Percentiles rank a stretch among this genome's conserved stretches.
phyloP scores from a whole-genome alignment of 2,888 invertebrate species.

The Palloptera scutellata region DNA sequence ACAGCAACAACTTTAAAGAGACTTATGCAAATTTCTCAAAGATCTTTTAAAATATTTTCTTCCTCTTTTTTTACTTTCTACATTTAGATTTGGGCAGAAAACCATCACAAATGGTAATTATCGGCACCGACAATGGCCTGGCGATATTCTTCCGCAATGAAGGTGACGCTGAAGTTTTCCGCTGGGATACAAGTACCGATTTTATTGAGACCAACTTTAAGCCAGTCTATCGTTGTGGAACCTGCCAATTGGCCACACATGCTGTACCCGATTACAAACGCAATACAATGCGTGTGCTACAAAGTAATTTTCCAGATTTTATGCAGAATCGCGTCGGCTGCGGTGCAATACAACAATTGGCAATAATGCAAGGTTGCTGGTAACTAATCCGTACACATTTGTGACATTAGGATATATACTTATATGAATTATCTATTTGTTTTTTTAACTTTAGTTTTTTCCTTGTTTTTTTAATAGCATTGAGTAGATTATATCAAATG shows the following conservation, averaged over 20 bases:
- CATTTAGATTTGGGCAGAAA: constrained; percentile 68
- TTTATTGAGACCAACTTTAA: constrained; percentile 66
- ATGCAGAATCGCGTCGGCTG: constrained; percentile 71
- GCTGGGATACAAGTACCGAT: constrained; percentile 68
- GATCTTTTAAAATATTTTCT: neutral
- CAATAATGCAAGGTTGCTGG: constrained; percentile 61
- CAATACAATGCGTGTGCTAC: constrained; percentile 69
- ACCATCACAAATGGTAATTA: constrained; percentile 68
- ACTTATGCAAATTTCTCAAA: neutral
- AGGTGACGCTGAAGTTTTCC: constrained; percentile 68
- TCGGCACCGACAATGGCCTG: constrained; percentile 71
- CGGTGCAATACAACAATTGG: constrained; percentile 68
- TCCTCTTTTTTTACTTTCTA: neutral
- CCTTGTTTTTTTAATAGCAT: no score
- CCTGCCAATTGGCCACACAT: constrained; percentile 69
- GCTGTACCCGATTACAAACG: constrained; percentile 69
- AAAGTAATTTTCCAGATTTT: constrained; percentile 73
- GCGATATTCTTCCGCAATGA: constrained; percentile 71
- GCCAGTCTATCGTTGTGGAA: constrained; percentile 67
- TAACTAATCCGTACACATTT: constrained; percentile 35
- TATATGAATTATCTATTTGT: no score
- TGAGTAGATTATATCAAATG: no score
- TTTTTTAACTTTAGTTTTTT: no score
- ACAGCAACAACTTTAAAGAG: no score
- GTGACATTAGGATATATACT: no score